Base-by-base conservation (phyloP, 2,797 vertebrate species). In the Phataginus tricuspis region DNA sequence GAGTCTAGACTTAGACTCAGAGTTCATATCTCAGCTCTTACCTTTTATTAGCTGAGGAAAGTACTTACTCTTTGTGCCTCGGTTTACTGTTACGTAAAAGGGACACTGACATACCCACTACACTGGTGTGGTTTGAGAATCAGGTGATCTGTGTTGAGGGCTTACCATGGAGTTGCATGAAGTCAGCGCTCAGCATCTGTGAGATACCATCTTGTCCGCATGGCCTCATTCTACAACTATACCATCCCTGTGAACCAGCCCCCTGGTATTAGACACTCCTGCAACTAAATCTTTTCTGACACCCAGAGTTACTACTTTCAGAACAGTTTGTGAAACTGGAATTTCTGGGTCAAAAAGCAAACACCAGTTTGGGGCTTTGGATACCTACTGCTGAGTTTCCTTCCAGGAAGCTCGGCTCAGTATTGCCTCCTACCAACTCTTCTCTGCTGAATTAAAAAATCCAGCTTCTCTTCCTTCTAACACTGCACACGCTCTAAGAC, bases 331-430 rank as follows among this genome's bases (percentile, higher is more conserved):
- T 79, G n/a, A 68, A 86, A 42, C 59, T 85, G 12, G 31, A 82
- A 93, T 95, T 94, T 92, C 39, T 72, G 83, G 34, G 25, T 66
- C 15, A 79, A 72, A 84, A 84, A 88, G 19, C 64, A 87, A 85
- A 25, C 31, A 66, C 27, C 15, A 64, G 13, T 51, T 69, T 45
- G 72, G 61, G 42, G 23, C 7, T 94, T 92, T 71, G 31, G 85
- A 59, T 71, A 42, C 8, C 55, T 39, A 34, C 27, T 95, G 39
- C 53, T 61, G 31, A 42, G 79, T 93, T 90, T 83, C 25, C 64
- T 86, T 86, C 57, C 12, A 63, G 78, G 34, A 88, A 86, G 27
- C 29, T 80, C 55, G 39, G 91, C 25, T 91, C 25, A 72, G 15
- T 80, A 45, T 78, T 80, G 23, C 71, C 42, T 86, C 45, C 37